Base-by-base conservation (phyloP, 2,797 vertebrate genomes). In the Bradypodion ventrale region DNA sequence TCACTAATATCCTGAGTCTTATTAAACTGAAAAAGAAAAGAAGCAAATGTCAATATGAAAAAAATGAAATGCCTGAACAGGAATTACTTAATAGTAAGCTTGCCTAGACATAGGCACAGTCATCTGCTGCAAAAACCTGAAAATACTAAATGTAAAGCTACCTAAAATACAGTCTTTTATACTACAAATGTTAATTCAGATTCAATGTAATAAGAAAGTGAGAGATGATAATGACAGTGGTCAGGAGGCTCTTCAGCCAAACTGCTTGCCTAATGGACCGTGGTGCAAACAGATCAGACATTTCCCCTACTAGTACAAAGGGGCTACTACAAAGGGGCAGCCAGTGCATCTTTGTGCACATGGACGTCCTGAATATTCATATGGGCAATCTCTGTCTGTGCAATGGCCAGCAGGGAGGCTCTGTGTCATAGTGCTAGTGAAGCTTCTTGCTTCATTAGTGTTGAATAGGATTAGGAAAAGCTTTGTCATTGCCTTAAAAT, bases 1-100 rank as follows among this genome's bases (percentile, higher is more conserved):
- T 96, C 95, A 90, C 87, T 92, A 87, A 98, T 94, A 89, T 98
- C 97, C 96, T 97, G 94, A 74, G 96, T 94, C 63, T 93, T 90
- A 65, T 94, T 87, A 86, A 92, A 49, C 98, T 99, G 52, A 82
- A 90, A 21, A 91, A 70, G 89, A 69, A 83, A 81, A 3, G 13
- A 12, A 2, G 27, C 15, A 65, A 19, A 69, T 27, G 60, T 78
- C 1, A 44, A 23, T 1, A 16, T 1, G 27, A n/a, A 27, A 15
- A 73, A 73, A 56, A 66, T 27, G 2, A 46, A 44, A 84, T 27
- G 62, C 0, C 0, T 42, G 27, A 52, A 60, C 7, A 82, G 0
- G 0, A 21, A 70, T 44, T 79, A 37, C 42, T 80, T 7, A 80
- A 91, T 1, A 40, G n/a, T 69, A 80, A 81, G 78, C 70, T 21